phyloP scores from a whole-genome alignment of 2,888 invertebrate genomes.

The Patella ulyssiponensis region DNA sequence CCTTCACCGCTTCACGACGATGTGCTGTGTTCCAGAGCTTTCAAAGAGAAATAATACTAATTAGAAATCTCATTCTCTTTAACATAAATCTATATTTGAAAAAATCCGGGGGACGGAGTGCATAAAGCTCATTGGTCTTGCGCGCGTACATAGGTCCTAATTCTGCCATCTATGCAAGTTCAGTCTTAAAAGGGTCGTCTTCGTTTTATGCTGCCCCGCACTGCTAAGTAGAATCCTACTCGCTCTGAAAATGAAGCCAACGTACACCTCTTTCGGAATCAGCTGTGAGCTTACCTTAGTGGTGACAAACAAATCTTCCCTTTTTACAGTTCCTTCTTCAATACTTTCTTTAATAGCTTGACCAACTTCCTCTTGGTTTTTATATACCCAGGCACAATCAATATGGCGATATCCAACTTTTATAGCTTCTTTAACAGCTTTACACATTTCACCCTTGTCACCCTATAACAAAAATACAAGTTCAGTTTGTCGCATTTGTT shows the following conservation, averaged over 20 bases:
- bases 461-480: neutral
- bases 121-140: too few species aligned
- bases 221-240: too few species aligned
- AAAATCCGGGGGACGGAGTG: too few species aligned
- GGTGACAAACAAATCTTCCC: conserved; percentile 67
- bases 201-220: too few species aligned
- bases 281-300: conserved; percentile 56
- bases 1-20: conserved; percentile 81
- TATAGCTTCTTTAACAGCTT: conserved; percentile 76
- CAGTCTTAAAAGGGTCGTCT: too few species aligned
- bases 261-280: too few species aligned
- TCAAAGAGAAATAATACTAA: conserved; percentile 17
- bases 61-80: too few species aligned
- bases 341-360: conserved; percentile 53
- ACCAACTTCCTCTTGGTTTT: conserved; percentile 74
- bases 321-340: conserved; percentile 53
- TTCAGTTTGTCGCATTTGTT: too few species aligned
- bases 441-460: conserved; percentile 46
- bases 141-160: too few species aligned
- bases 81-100: too few species aligned
- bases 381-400: conserved; percentile 82
- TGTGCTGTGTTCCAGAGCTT: conserved; percentile 91
- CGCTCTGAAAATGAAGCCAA: too few species aligned
- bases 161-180: too few species aligned
- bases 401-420: conserved; percentile 86